Evolutionary conservation across 2,888 invertebrate species (phyloP).

Genomic region (Cremastinae sp.): DNA sequence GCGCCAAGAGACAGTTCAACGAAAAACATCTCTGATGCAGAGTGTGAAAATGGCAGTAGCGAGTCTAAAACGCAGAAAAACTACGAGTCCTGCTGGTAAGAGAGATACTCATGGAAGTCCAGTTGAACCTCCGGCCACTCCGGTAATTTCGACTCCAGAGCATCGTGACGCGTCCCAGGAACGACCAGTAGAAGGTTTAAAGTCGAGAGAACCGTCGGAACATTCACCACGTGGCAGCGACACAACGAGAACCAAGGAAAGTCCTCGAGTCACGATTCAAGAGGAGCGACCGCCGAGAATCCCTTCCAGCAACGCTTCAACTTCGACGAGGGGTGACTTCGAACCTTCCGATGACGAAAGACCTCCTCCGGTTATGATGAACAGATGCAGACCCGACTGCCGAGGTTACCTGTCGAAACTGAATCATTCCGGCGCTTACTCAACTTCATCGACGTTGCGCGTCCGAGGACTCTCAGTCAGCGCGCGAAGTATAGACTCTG

Average conservation of each 20-base stretch:
- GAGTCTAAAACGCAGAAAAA: conserved; percentile 26
- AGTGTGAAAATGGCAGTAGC: conserved; percentile 20
- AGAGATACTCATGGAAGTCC: neutral
- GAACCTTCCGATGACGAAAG: neutral
- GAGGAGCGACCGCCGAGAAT: too few relatives aligned
- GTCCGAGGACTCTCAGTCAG: neutral
- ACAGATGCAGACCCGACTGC: conserved; percentile 20
- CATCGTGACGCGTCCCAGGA: neutral
- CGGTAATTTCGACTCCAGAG: neutral
- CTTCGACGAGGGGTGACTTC: neutral
- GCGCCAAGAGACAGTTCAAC: conserved; percentile 36
- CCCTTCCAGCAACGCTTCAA: neutral
- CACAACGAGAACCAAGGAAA: neutral
- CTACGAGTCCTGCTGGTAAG: neutral
- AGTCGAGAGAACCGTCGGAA: neutral
- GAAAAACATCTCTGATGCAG: conserved; percentile 28
- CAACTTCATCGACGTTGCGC: neutral
- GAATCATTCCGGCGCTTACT: neutral
- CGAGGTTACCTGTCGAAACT: neutral
- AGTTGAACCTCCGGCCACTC: neutral
- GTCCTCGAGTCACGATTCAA: neutral
- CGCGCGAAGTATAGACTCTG: neutral
- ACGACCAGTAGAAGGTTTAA: neutral
- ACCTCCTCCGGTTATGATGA: neutral
- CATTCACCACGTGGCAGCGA: neutral